Evolutionary conservation across 2,113 vertebrate species (phyloP), one percentile per base, ranked within the genome.

Genomic region (Dicentrarchus labrax): DNA sequence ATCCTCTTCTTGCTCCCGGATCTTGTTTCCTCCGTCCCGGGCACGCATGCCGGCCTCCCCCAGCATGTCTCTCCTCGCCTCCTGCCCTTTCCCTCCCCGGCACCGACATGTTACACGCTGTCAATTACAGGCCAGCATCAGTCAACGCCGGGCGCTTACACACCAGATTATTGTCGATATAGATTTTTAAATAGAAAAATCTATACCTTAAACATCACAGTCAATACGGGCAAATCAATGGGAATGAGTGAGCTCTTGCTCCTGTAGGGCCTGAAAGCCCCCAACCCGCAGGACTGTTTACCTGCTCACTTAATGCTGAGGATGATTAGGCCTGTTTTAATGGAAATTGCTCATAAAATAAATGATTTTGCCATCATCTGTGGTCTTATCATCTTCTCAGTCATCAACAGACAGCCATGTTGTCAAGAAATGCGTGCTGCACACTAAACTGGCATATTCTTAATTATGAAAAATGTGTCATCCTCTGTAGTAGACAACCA

Each of bases 121-220:
- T 95, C 95, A 95, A 94, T 96, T 95, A 94, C 93, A 88, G 78
- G 86, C 82, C 89, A 81, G 91, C 92, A 93, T 93, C 94, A 89
- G 87, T 94, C 92, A 92, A 89, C 88, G 89, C 89, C 60, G 72
- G 72, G 54, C 91, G 91, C 92, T 95, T 95, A 96, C 95, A 95
- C 93, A 90, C 93, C 86, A 95, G 95, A 95, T 96, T 95, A 96
- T 96, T 94, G 94, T 95, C 93, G 81, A 93, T 94, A 96, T 95
- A 90, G 95, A 96, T 96, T 95, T 96, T 96, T 95, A 96, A 96
- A 96, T 95, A 95, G 95, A 96, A 96, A 96, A 96, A 95, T 96
- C 95, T 91, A 96, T 96, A 95, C 88, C 86, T 93, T 96, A 96
- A 96, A 96, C 95, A 96, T 95, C 87, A 77, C 92, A 95, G 93